Base-by-base conservation (phyloP, 2,113 vertebrate genomes). In the Blennius ocellaris region DNA sequence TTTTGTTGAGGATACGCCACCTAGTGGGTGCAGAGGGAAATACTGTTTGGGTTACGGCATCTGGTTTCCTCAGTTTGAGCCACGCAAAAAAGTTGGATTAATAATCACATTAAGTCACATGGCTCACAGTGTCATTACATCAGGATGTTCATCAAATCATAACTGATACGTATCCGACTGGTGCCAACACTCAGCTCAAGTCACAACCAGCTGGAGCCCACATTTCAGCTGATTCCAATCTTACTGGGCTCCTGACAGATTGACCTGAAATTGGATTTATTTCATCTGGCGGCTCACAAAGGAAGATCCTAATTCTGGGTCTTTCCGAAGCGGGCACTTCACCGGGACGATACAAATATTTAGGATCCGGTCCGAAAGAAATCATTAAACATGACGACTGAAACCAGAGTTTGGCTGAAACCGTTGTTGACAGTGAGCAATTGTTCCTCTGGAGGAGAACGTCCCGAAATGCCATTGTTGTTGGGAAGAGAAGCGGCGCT, bases 401-500 rank as follows among this genome's bases (percentile, higher is more conserved):
- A 70, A 78, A 73, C 49, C 17, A 39, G 47, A 36, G 51, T 55
- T 67, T 48, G 54, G 64, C 58, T 71, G 64, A 7, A 30, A n/a
- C 59, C 2, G 12, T 49, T 49, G 48, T 73, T 39, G 62, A 84
- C 83, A 83, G 80, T 80, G 74, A 30, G 59, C 75, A 67, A 66
- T 88, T 88, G 81, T 88, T 76, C 60, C 61, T 50, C 17, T 50
- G 63, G 1, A 44, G 59, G 52, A 69, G 36, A 63, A 53, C 69
- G 59, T 69, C 77, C 58, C 78, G 70, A 69, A 62, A 83, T 76
- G 76, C 73, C 75, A 64, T 89, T 84, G 72, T 82, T 84, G 77
- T 88, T 72, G 11, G 64, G 78, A 52, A 56, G 74, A 76, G 21
- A 67, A 68, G 73, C 10, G 1, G 8, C 3, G 50, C 47, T 44